These are phyloP conservation scores for Pipistrellus pipistrellus DNA, from an alignment of 2,797 vertebrate genomes.

Conservation along the genomic window DNA sequence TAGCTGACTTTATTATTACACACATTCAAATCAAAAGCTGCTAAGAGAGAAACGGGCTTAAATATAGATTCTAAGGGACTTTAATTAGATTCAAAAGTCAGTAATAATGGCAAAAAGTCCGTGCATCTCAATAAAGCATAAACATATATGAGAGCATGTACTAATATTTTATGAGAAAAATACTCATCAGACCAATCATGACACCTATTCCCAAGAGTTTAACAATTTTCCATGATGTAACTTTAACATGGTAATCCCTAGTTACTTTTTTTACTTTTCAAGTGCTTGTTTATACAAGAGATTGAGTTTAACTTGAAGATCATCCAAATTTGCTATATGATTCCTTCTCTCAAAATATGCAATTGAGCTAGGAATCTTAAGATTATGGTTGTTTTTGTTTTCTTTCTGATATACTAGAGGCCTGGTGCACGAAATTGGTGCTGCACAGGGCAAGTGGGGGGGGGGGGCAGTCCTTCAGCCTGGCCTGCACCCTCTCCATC, in stretches of 20 bases:
- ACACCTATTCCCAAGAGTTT: constrained; percentile 82
- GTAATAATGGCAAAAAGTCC: constrained; percentile 83
- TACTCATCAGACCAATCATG: constrained; percentile 85
- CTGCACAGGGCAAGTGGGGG: too few relatives aligned
- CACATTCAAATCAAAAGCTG: constrained; percentile 88
- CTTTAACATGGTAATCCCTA: constrained; percentile 86
- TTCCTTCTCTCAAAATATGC: constrained; percentile 75
- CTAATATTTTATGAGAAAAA: constrained; percentile 87
- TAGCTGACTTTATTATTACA: constrained; percentile 88
- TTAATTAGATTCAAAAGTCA: constrained; percentile 89
- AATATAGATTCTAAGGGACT: constrained; percentile 85
- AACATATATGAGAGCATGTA: constrained; percentile 88
- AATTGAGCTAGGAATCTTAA: constrained; percentile 53
- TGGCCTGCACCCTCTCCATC: too few relatives aligned
- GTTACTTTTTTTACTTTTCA: constrained; percentile 87
- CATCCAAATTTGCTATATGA: constrained; percentile 72
- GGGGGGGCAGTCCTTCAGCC: too few relatives aligned
- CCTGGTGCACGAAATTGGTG: too few relatives aligned
- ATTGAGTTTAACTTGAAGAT: constrained; percentile 75
- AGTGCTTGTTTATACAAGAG: constrained; percentile 85
- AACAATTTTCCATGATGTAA: constrained; percentile 86
- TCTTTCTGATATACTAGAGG: background rate
- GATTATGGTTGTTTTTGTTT: constrained; percentile 39
- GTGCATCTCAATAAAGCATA: constrained; percentile 87
- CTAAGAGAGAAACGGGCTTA: constrained; percentile 84